Percentiles rank a stretch among this genome's conserved stretches.
Evolutionary conservation across 2,797 vertebrate species (phyloP).

Genomic region (Adrianichthys oophorus): DNA sequence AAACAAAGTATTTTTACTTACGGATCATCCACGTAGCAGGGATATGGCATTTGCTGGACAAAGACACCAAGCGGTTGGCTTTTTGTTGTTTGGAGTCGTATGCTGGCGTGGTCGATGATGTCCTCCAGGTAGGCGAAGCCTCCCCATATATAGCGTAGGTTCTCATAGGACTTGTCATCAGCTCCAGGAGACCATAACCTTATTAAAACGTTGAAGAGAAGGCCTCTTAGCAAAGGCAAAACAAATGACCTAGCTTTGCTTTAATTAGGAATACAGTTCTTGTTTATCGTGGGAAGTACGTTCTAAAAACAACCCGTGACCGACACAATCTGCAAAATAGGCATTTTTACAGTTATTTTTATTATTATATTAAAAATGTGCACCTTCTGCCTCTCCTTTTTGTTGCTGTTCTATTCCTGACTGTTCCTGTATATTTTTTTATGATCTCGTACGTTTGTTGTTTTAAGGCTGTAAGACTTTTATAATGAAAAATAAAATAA

Average conservation of each 20-base stretch:
- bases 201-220: slow-evolving; percentile 59
- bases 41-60: slow-evolving; percentile 96
- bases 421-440: too few species aligned
- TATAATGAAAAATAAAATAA: too few species aligned
- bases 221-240: slow-evolving; percentile 45
- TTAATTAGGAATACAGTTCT: not conserved
- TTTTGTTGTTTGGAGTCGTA: slow-evolving; percentile 79
- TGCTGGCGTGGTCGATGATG: slow-evolving; percentile 90
- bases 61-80: slow-evolving; percentile 88
- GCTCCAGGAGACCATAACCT: slow-evolving; percentile 95
- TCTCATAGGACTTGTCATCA: slow-evolving; percentile 87
- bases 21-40: slow-evolving; percentile 92
- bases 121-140: slow-evolving; percentile 95
- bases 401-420: too few species aligned
- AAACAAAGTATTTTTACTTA: slow-evolving; percentile 74
- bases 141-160: slow-evolving; percentile 94
- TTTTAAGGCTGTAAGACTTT: too few species aligned
- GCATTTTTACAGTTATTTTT: too few species aligned
- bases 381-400: too few species aligned
- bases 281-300: too few species aligned
- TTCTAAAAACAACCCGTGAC: too few species aligned
- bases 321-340: too few species aligned
- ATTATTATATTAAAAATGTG: too few species aligned
- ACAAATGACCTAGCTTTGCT: slow-evolving; percentile 29
- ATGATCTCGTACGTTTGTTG: too few species aligned